These are phyloP conservation scores for Bambusicola thoracicus DNA, from an alignment of 2,113 vertebrate genomes.

Conservation along the genomic window DNA sequence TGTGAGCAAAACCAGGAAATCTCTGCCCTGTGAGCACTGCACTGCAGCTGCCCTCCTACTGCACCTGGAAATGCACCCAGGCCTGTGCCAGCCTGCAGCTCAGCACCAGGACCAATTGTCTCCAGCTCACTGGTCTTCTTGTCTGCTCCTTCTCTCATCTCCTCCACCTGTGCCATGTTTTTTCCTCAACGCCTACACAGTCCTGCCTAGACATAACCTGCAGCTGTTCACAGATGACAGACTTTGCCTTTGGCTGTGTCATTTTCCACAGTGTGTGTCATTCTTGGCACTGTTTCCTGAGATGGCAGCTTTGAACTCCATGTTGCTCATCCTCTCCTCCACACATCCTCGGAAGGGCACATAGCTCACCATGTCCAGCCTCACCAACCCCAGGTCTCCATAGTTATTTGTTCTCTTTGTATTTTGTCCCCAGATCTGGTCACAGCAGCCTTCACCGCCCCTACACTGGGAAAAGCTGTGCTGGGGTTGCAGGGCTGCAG, in stretches of 20 bases:
- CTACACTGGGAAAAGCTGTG: too few species aligned
- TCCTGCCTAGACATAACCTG: background rate
- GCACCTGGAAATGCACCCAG: background rate
- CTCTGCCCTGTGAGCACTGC: background rate
- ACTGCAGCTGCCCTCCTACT: background rate
- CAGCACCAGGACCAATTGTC: background rate
- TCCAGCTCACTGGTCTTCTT: background rate
- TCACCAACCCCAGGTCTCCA: background rate
- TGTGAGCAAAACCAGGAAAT: too few species aligned
- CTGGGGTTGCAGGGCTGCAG: background rate
- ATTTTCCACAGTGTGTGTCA: background rate
- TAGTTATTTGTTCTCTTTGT: background rate
- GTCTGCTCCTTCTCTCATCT: background rate
- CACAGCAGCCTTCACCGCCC: background rate
- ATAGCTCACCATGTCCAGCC: background rate
- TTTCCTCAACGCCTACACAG: background rate
- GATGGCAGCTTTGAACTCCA: background rate
- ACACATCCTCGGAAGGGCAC: background rate
- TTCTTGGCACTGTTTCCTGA: background rate
- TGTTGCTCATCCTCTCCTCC: background rate
- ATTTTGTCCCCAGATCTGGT: background rate
- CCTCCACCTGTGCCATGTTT: background rate
- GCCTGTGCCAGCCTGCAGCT: background rate
- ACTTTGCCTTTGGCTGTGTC: background rate
- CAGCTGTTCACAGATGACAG: background rate